Evolutionary conservation across 2,113 vertebrate species (phyloP), one percentile per base, ranked within the genome.

Genomic region (Echinops telfairi): DNA sequence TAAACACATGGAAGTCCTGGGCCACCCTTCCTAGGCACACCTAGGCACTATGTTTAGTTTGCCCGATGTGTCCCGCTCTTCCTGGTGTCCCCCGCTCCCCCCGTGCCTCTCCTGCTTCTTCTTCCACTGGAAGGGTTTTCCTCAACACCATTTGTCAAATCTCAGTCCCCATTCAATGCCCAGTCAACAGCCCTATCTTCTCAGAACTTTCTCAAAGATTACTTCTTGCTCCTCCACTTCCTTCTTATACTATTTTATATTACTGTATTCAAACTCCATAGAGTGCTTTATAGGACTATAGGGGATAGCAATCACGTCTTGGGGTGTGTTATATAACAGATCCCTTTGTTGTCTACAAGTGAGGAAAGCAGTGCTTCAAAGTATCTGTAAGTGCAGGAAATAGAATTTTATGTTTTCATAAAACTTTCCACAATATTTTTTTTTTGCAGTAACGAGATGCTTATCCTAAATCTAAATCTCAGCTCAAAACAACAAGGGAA

Each of bases 401-500:
- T 20, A 86, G 27, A 73, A 89, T 47, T 38, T n/a, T 29, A 6
- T 71, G 19, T 79, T 94, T 71, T 27, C 25, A 91, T 5, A 79
- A 95, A 22, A 68, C 23, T 36, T 47, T 83, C 47, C 23, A 40
- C 8, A 12, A 43, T 60, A 12, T 53, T 71, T 86, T 89, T 53
- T 71, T 86, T 89, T 73, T 84, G 29, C 9, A 87, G 25, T 91
- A 70, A 79, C 33, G 31, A 64, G 57, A 87, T 29, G 53, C 27
- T 89, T 84, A 86, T 84, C 40, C 23, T 70, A 89, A 53, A 77
- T 77, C 70, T 87, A 94, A 89, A 62, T 8, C 11, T 88, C 1
- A 0, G 75, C 29, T 70, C 68, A 62, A 22, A 53, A 53, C 47
- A 53, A 53, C 12, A 11, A 9, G 47, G 47, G 47, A 8, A 8